phyloP scores from a whole-genome alignment of 30 jellyfish, hydroid and myxozoan genomes.

The Nemopilema nomurai region DNA sequence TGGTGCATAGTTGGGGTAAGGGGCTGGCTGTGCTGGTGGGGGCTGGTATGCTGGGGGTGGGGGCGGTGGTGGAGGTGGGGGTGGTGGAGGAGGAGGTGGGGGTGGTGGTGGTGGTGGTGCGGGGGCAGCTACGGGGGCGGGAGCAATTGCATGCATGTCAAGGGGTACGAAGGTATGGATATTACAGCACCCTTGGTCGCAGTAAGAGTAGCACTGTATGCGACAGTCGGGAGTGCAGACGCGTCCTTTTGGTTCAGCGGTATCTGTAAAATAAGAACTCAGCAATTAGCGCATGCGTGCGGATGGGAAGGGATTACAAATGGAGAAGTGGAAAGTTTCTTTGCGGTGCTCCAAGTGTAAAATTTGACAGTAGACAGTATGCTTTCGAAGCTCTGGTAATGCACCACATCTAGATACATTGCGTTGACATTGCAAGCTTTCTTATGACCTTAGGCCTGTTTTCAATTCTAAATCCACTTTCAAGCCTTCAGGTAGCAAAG shows the following conservation, averaged over 20 bases:
- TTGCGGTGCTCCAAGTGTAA: no score
- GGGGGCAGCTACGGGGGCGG: constrained; percentile 63
- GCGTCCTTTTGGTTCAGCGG: constrained; percentile 97
- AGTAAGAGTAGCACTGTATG: constrained; percentile 91
- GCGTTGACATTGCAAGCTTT: no score
- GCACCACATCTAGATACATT: no score
- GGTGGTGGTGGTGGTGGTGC: constrained; percentile 66
- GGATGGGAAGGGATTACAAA: background rate
- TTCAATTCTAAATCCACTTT: no score
- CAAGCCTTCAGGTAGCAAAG: no score
- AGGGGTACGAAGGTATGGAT: constrained; percentile 37
- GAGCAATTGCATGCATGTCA: constrained; percentile 38
- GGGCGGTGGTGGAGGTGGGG: constrained; percentile 60
- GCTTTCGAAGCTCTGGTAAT: no score
- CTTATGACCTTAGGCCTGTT: no score
- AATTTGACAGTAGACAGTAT: no score
- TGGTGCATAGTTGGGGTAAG: constrained; percentile 63
- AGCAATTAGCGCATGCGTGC: background rate
- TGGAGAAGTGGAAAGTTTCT: background rate
- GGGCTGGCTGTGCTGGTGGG: constrained; percentile 72
- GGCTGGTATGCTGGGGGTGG: constrained; percentile 61
- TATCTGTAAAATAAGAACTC: constrained; percentile 41
- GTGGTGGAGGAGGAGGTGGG: constrained; percentile 80
- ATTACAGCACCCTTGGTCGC: constrained; percentile 93
- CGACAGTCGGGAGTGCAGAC: constrained; percentile 97